Evolutionary conservation across 2,888 invertebrate species (phyloP).

Genomic region (Sesamia inferens): DNA sequence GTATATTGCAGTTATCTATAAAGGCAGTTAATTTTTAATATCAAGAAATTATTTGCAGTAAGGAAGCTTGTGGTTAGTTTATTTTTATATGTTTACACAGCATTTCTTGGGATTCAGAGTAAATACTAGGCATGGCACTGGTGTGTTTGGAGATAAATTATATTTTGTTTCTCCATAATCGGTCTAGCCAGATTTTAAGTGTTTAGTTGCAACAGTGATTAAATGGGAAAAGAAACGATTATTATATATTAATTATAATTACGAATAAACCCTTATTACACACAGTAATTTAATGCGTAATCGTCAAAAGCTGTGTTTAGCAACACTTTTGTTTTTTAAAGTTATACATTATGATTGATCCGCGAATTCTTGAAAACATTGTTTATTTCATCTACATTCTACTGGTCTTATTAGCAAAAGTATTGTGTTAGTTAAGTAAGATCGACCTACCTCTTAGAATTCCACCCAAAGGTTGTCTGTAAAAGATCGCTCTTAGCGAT

Average conservation of each 20-base stretch:
- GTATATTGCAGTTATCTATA: slow-evolving; percentile 10
- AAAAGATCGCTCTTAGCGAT: too few species aligned
- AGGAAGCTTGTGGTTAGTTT: not conserved
- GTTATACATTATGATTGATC: too few species aligned
- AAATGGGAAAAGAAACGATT: not conserved
- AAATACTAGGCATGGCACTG: not conserved
- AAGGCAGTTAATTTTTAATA: slow-evolving; percentile 18
- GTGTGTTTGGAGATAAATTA: not conserved
- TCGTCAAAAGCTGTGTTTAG: not conserved
- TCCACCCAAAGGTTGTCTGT: too few species aligned
- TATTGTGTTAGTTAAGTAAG: too few species aligned
- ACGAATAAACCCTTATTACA: not conserved
- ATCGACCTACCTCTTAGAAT: too few species aligned
- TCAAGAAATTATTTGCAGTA: slow-evolving; percentile 9
- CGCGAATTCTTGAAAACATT: slow-evolving; percentile 1
- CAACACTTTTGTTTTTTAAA: too few species aligned
- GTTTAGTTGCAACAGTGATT: not conserved
- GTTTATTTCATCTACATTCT: slow-evolving; percentile 3
- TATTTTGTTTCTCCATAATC: not conserved
- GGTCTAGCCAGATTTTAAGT: not conserved
- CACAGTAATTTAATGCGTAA: not conserved
- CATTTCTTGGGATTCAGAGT: not conserved
- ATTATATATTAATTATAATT: not conserved
- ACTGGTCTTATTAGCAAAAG: too few species aligned
- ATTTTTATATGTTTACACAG: slow-evolving; percentile 16